Evolutionary conservation across 2,113 vertebrate genomes (phyloP), one percentile per base, ranked within the genome.

Genomic region (Hylia prasina): DNA sequence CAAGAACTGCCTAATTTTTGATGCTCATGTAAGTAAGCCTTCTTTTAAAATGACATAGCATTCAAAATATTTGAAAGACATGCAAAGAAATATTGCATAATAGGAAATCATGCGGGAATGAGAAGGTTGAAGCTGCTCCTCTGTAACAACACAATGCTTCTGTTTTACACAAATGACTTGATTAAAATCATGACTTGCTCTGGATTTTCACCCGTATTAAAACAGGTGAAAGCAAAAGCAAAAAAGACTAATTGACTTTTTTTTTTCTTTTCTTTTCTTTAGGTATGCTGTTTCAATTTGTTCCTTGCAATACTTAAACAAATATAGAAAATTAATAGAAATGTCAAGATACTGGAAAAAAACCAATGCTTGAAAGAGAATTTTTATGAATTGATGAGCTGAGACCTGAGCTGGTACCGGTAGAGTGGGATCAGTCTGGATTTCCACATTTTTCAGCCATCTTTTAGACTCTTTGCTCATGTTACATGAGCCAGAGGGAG

Each of bases 1-100:
- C 97, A 98, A 68, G 95, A 98, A 60, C 97, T 97, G 14, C 97
- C 97, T 35, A 97, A 98, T 90, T 93, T 98, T n/a, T 98, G 97
- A 98, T 57, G 93, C 51, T 96, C 97, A 97, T 22, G 96, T 98
- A 93, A 97, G 94, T 83, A 53, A 13, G 13, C 14, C 3, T 13
- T 27, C 19, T 23, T 73, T 64, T 61, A 65, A 35, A 8, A 11
- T 72, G 9, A 48, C 17, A 42, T 6, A 68, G 4, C 23, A 37
- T 77, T 65, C 33, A 53, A 64, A 73, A 54, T 18, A 72, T 27
- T 47, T 51, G 42, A 70, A 78, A 57, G 25, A 33, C 57, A 13
- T 48, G 37, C 64, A 54, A 39, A 65, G n/a, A 39, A 40, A 54
- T 70, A 76, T 15, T 82, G 19, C 23, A 39, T 13, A 58, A 65